Conservation (phyloP, 2,797 vertebrate genomes). For the Hoplostethus mediterraneus region DNA sequence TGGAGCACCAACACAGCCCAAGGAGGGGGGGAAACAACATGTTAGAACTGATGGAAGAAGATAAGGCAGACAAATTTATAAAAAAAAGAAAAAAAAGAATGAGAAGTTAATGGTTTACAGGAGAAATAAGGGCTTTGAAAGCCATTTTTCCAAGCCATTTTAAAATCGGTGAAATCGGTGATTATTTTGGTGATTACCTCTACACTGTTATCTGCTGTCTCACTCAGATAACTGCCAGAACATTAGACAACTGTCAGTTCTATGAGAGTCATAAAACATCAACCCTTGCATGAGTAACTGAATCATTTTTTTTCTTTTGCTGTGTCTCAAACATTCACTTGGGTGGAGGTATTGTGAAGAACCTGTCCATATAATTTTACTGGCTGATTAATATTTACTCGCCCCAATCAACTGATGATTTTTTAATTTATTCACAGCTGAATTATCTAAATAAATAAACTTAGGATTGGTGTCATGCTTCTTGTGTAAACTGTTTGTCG, state of each 20-base stretch:
- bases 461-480: too few relatives aligned
- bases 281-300: not conserved
- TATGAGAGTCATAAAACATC: not conserved
- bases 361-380: too few relatives aligned
- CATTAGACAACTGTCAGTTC: not conserved
- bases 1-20: slow-evolving; percentile 98
- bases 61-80: slow-evolving; percentile 83
- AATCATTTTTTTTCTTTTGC: not conserved
- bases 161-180: slow-evolving; percentile 27
- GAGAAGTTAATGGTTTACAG: slow-evolving; percentile 41
- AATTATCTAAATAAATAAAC: too few relatives aligned
- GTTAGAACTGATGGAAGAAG: slow-evolving; percentile 94
- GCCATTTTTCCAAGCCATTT: not conserved
- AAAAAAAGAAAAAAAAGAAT: slow-evolving; percentile 63
- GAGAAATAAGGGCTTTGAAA: slow-evolving; percentile 5
- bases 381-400: too few relatives aligned
- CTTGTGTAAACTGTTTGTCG: not conserved
- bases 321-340: too few relatives aligned
- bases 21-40: slow-evolving; percentile 90
- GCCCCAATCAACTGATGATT: too few relatives aligned
- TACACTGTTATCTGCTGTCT: too few relatives aligned
- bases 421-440: too few relatives aligned
- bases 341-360: too few relatives aligned
- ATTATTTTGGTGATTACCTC: too few relatives aligned
- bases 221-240: not conserved